phyloP scores from a whole-genome alignment of 35 echinoderm and acorn worm species.

The Apostichopus parvimensis region DNA sequence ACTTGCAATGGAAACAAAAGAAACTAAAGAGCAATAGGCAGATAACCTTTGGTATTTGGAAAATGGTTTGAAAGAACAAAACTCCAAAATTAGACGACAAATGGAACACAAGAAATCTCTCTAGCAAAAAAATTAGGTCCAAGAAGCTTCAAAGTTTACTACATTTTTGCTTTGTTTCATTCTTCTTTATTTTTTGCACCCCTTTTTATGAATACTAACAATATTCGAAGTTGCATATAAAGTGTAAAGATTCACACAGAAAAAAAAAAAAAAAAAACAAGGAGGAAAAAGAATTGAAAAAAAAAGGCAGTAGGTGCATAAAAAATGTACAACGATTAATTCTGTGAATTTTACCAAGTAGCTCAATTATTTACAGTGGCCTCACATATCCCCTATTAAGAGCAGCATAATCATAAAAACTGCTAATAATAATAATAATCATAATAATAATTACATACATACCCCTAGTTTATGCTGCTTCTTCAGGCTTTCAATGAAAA shows the following conservation, averaged over 20 bases:
- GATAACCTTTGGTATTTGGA: constrained; percentile 24
- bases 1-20: constrained; percentile 11
- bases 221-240: constrained; percentile 17
- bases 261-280: neutral
- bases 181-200: neutral
- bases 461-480: too few species aligned
- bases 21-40: neutral
- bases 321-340: constrained; percentile 22
- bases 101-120: neutral
- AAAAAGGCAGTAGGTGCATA: constrained; percentile 49
- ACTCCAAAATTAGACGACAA: constrained; percentile 10
- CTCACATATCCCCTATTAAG: neutral
- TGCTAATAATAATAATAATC: neutral
- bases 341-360: neutral
- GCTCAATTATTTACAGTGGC: too few species aligned
- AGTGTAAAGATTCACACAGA: constrained; percentile 10
- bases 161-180: neutral
- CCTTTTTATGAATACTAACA: constrained; percentile 7
- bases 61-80: constrained; percentile 30
- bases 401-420: neutral
- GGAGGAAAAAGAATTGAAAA: neutral
- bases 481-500: neutral
- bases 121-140: neutral
- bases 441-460: too few species aligned
- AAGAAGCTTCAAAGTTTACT: neutral